Evolutionary conservation across 2,797 vertebrate genomes (phyloP), one percentile per base, ranked within the genome.

Genomic region (Syngnathus acus): DNA sequence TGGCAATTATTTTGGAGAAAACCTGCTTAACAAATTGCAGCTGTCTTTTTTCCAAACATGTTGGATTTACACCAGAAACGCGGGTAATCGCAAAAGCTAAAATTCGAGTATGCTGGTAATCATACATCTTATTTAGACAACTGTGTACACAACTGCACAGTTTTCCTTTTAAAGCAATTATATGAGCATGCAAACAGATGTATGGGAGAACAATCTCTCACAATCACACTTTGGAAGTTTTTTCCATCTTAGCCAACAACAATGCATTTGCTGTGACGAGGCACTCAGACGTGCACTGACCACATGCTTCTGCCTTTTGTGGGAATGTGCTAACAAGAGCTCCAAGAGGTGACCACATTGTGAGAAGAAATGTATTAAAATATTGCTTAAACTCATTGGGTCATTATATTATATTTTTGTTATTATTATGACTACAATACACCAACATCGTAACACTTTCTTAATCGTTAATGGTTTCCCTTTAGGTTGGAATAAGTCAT

Each of bases 401-500:
- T 40, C 10, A 14, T 17, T 54, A 11, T 23, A 23, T 21, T 14
- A 4, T 10, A 21, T 26, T 23, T 55, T 55, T 16, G 11, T 45
- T 14, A 26, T 32, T 9, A 32, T 32, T 13, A 32, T 17, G 54
- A 57, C 32, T 7, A 13, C 13, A 5, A 14, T 17, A 17, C 32
- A 59, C 3, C 55, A 37, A 1, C 55, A 37, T 58, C 32, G 9
- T 39, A 59, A n/a, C 7, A 58, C 57, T 2, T 17, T 8, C 19
- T 9, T 37, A 19, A 38, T 38, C 48, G 43, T 8, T 37, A 64
- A 19, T 64, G 62, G 62, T 4, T 7, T 74, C 45, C 42, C 53
- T 74, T 73, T 72, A 80, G 68, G 72, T 73, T 76, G 65, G 66
- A 82, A 85, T 78, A 77, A 75, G 75, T 85, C 81, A 82, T 84